These are phyloP conservation scores for Eciton burchellii DNA, from an alignment of 1,140 invertebrate species.

Conservation along the genomic window DNA sequence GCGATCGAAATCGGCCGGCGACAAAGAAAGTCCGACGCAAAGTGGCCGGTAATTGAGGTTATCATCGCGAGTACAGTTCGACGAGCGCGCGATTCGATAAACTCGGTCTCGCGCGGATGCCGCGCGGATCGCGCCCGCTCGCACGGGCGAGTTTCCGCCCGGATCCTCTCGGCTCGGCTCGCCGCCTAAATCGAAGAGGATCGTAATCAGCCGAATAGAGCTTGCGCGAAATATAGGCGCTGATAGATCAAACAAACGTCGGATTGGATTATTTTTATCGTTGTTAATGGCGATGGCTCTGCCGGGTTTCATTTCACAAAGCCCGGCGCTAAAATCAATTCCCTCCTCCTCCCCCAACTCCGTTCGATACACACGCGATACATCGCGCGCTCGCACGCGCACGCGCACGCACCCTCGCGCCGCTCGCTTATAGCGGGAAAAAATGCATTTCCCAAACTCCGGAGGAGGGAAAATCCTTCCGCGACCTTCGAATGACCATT, in stretches of 20 bases:
- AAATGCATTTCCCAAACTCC: slow-evolving; percentile 31
- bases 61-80: slow-evolving; percentile 53
- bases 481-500: neutral
- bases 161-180: neutral
- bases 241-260: slow-evolving; percentile 85
- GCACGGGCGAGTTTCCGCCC: slow-evolving; percentile 1
- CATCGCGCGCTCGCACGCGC: too few species aligned
- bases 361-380: slow-evolving; percentile 52
- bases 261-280: slow-evolving; percentile 85
- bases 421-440: slow-evolving; percentile 20
- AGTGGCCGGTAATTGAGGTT: slow-evolving; percentile 58
- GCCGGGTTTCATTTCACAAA: slow-evolving; percentile 84
- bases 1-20: slow-evolving; percentile 47
- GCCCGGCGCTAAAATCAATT: slow-evolving; percentile 83
- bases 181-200: slow-evolving; percentile 61
- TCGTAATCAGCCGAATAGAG: slow-evolving; percentile 69
- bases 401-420: neutral
- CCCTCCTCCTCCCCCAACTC: slow-evolving; percentile 68
- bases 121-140: slow-evolving; percentile 30
- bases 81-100: slow-evolving; percentile 56
- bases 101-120: slow-evolving; percentile 52
- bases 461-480: slow-evolving; percentile 11
- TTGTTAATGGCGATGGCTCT: slow-evolving; percentile 82
- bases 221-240: slow-evolving; percentile 73
- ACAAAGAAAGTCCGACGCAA: slow-evolving; percentile 52